Percentiles rank a stretch among this genome's conserved stretches.
Conservation (phyloP, 2,888 invertebrate species). For the Athalia cordata region DNA sequence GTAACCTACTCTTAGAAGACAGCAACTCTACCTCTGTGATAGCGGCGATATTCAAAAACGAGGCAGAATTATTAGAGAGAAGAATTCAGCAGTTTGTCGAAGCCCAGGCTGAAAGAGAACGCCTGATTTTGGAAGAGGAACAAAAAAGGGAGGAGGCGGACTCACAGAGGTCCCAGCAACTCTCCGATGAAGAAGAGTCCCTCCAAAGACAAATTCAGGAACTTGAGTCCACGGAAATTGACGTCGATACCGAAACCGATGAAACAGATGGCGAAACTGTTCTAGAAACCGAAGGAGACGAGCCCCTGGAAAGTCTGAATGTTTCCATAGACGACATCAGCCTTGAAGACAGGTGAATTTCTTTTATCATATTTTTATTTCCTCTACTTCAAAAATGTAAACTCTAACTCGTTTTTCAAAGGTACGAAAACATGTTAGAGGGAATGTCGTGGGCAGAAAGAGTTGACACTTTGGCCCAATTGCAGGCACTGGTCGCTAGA, state of each 20-base stretch:
- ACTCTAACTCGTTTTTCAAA: slow-evolving; percentile 47
- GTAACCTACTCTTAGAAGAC: slow-evolving; percentile 48
- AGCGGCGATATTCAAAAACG: slow-evolving; percentile 70
- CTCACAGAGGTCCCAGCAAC: slow-evolving; percentile 78
- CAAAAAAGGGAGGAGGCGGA: slow-evolving; percentile 80
- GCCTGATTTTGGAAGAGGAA: slow-evolving; percentile 72
- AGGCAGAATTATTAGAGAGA: slow-evolving; percentile 70
- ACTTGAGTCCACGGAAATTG: slow-evolving; percentile 83
- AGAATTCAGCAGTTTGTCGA: slow-evolving; percentile 72
- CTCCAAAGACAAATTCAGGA: slow-evolving; percentile 86
- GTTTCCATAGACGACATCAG: slow-evolving; percentile 65
- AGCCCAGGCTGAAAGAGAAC: slow-evolving; percentile 71
- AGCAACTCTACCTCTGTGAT: slow-evolving; percentile 70
- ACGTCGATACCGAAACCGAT: slow-evolving; percentile 88
- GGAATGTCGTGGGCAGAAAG: slow-evolving; percentile 91
- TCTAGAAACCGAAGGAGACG: slow-evolving; percentile 72
- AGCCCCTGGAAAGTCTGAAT: slow-evolving; percentile 56
- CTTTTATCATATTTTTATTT: not conserved
- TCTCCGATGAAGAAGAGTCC: slow-evolving; percentile 86
- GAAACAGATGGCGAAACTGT: slow-evolving; percentile 84
- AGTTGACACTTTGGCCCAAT: slow-evolving; percentile 85
- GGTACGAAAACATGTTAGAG: slow-evolving; percentile 70
- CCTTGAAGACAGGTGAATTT: slow-evolving; percentile 65
- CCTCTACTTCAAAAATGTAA: not conserved
- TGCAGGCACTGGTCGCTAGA: slow-evolving; percentile 87